These are phyloP conservation scores for Onychostoma macrolepis DNA, from an alignment of 2,113 vertebrate genomes.

Conservation along the genomic window DNA sequence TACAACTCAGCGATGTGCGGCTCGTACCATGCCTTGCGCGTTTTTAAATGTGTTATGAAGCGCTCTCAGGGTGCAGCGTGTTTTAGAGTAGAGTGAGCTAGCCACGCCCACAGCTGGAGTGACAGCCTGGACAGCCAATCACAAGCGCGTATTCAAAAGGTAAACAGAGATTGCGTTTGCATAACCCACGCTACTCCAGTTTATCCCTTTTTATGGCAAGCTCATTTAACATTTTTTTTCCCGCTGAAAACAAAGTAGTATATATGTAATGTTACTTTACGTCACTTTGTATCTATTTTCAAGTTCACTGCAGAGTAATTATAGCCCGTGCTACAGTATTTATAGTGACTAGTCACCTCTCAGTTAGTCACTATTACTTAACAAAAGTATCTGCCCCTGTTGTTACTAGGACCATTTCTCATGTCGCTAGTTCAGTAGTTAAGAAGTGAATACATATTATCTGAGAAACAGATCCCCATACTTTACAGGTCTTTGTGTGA, in stretches of 20 bases:
- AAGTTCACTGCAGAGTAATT: not conserved
- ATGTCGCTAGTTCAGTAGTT: not conserved
- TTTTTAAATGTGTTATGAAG: slow-evolving; percentile 40
- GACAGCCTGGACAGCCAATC: slow-evolving; percentile 52
- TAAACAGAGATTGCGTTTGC: slow-evolving; percentile 47
- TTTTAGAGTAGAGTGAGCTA: slow-evolving; percentile 26
- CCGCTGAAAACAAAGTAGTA: not conserved
- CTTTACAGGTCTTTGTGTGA: not conserved
- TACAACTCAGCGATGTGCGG: not conserved
- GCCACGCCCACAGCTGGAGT: slow-evolving; percentile 49
- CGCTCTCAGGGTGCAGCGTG: slow-evolving; percentile 29
- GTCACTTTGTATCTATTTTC: not conserved
- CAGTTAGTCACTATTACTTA: not conserved
- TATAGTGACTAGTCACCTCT: not conserved
- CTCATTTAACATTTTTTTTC: not conserved
- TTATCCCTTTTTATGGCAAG: slow-evolving; percentile 5
- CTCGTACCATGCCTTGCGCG: slow-evolving; percentile 38
- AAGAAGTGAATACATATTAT: not conserved
- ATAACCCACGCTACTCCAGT: slow-evolving; percentile 3
- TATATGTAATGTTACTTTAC: not conserved
- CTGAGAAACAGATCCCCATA: not conserved
- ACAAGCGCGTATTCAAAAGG: slow-evolving; percentile 27
- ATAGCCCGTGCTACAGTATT: no score
- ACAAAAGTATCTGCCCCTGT: not conserved
- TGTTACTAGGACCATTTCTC: not conserved